Conservation (phyloP, 2,113 vertebrate genomes). For the Ammospiza nelsoni region DNA sequence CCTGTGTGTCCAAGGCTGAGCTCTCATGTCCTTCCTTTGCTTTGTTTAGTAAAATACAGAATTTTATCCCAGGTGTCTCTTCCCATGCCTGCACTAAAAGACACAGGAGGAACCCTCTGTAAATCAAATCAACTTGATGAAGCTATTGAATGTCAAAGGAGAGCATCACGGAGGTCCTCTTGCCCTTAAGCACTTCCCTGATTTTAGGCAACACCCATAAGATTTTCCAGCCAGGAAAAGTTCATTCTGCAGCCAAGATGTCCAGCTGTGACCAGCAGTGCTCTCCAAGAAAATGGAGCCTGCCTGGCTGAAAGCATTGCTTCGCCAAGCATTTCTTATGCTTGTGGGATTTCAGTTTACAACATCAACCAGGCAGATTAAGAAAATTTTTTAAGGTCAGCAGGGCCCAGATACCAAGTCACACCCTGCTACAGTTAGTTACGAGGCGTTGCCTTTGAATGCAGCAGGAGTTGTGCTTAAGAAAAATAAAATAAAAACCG, state of each 20-base stretch:
- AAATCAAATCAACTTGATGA: background rate
- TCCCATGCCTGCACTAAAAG: background rate
- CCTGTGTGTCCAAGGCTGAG: background rate
- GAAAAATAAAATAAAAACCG: background rate
- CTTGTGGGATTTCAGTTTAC: constrained; percentile 40
- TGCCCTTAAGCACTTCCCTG: background rate
- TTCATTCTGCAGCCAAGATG: background rate
- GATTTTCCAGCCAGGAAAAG: background rate
- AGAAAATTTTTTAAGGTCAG: background rate
- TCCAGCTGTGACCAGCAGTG: background rate
- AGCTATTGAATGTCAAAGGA: background rate
- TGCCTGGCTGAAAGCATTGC: constrained; percentile 12
- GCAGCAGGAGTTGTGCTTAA: background rate
- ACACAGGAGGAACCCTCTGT: background rate
- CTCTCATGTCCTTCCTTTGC: background rate
- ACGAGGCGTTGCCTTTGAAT: background rate
- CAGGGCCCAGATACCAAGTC: constrained; percentile 20
- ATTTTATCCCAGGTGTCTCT: background rate
- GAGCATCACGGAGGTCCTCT: background rate
- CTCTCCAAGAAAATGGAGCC: constrained; percentile 32
- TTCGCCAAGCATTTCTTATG: background rate
- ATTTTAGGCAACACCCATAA: background rate
- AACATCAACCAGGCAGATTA: background rate
- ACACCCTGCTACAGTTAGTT: constrained; percentile 28
- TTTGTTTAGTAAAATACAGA: background rate